A percentile compares a stretch with the other conserved stretches of the same genome.
Conservation (phyloP, 2,113 vertebrate genomes). For the Seriola dumerili region DNA sequence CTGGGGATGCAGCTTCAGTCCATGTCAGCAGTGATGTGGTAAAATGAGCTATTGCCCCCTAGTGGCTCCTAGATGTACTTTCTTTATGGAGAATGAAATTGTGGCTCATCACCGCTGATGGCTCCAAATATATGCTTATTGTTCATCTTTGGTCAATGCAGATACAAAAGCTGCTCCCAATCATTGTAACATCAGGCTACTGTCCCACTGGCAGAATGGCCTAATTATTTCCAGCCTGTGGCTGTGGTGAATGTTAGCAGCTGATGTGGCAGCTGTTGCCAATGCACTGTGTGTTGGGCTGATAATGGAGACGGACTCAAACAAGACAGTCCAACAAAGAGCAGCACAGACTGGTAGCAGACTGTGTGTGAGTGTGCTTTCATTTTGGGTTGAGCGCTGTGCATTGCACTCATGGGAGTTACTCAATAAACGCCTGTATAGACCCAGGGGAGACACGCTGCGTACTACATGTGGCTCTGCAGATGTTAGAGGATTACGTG, state of each 20-base stretch:
- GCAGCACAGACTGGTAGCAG: slow-evolving; percentile 51
- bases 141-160: slow-evolving; percentile 46
- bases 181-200: slow-evolving; percentile 64
- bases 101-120: slow-evolving; percentile 38
- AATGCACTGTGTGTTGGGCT: slow-evolving; percentile 36
- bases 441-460: slow-evolving; percentile 13
- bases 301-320: slow-evolving; percentile 66
- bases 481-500: slow-evolving; percentile 59
- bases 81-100: slow-evolving; percentile 28
- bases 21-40: not conserved
- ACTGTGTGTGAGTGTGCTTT: slow-evolving; percentile 38
- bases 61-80: slow-evolving; percentile 48
- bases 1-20: not conserved
- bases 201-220: slow-evolving; percentile 53
- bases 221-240: slow-evolving; percentile 61
- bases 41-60: slow-evolving; percentile 62
- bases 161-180: slow-evolving; percentile 65
- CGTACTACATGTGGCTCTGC: slow-evolving; percentile 50
- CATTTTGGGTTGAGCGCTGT: slow-evolving; percentile 29
- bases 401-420: slow-evolving; percentile 39
- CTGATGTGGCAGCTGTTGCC: slow-evolving; percentile 76
- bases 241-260: slow-evolving; percentile 59
- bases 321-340: slow-evolving; percentile 62
- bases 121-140: slow-evolving; percentile 52
- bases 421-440: not conserved